Percentiles rank a stretch among this genome's conserved stretches.
These are phyloP conservation scores for Schrankia costaestrigalis DNA, from an alignment of 2,888 invertebrate genomes.

Conservation along the genomic window DNA sequence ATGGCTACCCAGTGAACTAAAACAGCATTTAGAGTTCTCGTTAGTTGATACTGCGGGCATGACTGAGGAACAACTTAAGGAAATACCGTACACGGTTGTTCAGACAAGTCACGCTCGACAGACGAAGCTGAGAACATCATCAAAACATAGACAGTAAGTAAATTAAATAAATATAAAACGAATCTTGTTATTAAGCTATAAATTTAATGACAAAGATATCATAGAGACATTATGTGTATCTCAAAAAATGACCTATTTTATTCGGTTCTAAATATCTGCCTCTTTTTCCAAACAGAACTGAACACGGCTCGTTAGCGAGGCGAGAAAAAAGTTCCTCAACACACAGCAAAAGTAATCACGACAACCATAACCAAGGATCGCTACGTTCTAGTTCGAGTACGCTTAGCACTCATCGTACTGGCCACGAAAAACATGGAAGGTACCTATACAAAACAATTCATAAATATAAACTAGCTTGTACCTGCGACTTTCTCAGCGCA, in stretches of 20 bases:
- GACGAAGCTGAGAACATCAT: slow-evolving; percentile 75
- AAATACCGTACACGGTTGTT: slow-evolving; percentile 94
- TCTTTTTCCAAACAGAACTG: slow-evolving; percentile 43
- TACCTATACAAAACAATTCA: too few species aligned
- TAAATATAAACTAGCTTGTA: too few species aligned
- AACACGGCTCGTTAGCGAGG: slow-evolving; percentile 69
- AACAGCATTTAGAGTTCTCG: slow-evolving; percentile 93
- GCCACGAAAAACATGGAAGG: slow-evolving; percentile 32
- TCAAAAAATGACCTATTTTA: slow-evolving; percentile 1
- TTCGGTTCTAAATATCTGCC: slow-evolving; percentile 4
- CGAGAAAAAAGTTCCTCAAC: slow-evolving; percentile 63
- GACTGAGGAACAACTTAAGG: slow-evolving; percentile 91
- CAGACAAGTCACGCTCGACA: slow-evolving; percentile 85
- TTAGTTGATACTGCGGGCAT: slow-evolving; percentile 94
- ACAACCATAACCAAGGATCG: slow-evolving; percentile 74
- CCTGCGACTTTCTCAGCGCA: too few species aligned
- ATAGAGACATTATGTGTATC: too few species aligned
- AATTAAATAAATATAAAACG: too few species aligned
- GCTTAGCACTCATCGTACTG: slow-evolving; percentile 47
- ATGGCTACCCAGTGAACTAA: slow-evolving; percentile 88
- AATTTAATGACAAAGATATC: too few species aligned
- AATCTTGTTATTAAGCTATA: too few species aligned
- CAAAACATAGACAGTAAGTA: slow-evolving; percentile 67
- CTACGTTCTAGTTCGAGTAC: slow-evolving; percentile 82
- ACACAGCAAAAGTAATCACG: slow-evolving; percentile 59